Conservation (phyloP, 2,113 vertebrate species). For the Sapajus apella region DNA sequence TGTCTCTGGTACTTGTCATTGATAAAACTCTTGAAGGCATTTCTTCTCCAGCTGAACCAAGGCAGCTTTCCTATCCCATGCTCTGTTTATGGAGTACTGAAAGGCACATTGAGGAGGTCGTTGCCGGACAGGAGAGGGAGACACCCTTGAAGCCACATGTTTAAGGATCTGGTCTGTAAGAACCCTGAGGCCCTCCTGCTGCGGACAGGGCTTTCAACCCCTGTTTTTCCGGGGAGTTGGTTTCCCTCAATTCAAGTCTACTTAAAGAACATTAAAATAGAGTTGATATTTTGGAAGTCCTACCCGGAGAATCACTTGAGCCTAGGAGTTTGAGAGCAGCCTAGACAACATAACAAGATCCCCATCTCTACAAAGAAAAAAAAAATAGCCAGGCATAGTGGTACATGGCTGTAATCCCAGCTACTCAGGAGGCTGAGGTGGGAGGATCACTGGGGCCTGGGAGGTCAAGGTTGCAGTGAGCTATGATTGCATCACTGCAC, state of each 20-base stretch:
- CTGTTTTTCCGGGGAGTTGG: neutral
- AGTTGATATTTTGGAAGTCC: too few species aligned
- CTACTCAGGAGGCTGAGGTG: too few species aligned
- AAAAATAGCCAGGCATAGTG: too few species aligned
- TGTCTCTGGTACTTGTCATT: neutral
- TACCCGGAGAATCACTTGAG: too few species aligned
- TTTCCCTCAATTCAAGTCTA: neutral
- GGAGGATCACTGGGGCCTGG: too few species aligned
- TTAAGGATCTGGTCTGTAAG: neutral
- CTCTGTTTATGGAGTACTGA: neutral
- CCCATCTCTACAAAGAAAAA: too few species aligned
- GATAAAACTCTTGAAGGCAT: neutral
- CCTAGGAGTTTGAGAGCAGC: too few species aligned
- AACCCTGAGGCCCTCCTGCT: neutral
- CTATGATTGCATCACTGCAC: fast-evolving
- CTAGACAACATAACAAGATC: too few species aligned
- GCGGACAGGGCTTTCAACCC: neutral
- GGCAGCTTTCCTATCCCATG: neutral
- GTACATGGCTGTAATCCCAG: too few species aligned
- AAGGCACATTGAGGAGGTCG: neutral
- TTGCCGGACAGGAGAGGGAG: too few species aligned
- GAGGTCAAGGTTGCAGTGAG: too few species aligned
- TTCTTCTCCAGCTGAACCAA: neutral
- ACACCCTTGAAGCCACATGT: neutral
- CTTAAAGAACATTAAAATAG: neutral